phyloP scores from a whole-genome alignment of 23 tunicate species.

The Trididemnum miniatum region DNA sequence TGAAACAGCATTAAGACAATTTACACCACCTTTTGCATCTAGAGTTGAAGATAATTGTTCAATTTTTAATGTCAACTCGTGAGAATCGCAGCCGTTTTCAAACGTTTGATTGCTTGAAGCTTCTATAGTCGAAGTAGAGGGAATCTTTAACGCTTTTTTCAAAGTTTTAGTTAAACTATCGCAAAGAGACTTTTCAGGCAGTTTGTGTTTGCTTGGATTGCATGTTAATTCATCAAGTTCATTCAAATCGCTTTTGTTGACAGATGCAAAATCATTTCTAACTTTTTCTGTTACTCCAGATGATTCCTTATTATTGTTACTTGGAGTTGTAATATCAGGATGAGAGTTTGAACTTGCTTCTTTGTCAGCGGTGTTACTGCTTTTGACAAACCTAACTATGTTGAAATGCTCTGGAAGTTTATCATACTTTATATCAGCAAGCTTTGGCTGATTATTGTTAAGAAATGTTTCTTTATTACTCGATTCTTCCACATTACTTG shows the following conservation, averaged over 20 bases:
- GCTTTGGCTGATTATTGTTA: no score
- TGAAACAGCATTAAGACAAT: not conserved
- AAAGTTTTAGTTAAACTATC: not conserved
- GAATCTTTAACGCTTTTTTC: constrained; percentile 1
- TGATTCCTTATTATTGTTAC: no score
- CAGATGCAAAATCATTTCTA: not conserved
- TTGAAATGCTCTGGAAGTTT: not conserved
- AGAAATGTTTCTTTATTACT: not conserved
- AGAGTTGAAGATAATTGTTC: not conserved
- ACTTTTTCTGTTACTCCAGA: no score
- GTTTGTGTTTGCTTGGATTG: not conserved
- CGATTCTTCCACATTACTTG: not conserved
- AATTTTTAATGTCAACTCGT: not conserved
- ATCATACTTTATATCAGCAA: not conserved
- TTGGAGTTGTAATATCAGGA: not conserved
- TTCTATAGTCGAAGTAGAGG: not conserved
- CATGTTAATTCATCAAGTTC: no score
- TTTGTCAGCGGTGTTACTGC: not conserved
- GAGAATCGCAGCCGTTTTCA: not conserved
- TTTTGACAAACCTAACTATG: not conserved
- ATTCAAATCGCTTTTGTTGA: not conserved
- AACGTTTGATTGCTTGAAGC: not conserved
- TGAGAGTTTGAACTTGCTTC: not conserved
- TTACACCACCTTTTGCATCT: not conserved
- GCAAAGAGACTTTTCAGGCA: not conserved